These are phyloP conservation scores for Dreissena polymorpha DNA, from an alignment of 1,140 invertebrate genomes.

Conservation along the genomic window DNA sequence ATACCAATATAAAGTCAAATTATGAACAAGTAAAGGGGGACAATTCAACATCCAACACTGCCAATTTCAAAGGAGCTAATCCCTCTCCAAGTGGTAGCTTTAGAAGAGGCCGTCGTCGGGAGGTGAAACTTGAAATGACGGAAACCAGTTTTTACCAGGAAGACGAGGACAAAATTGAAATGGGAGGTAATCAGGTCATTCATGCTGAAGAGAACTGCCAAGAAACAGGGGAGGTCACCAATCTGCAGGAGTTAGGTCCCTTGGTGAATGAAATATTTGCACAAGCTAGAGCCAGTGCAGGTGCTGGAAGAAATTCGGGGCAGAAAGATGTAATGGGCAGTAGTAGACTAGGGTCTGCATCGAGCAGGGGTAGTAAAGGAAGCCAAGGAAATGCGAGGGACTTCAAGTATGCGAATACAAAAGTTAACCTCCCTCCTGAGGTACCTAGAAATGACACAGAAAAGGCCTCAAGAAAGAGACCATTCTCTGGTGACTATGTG, in stretches of 20 bases:
- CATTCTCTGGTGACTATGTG: slow-evolving; percentile 51
- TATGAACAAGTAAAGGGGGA: slow-evolving; percentile 25
- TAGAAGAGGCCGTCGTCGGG: slow-evolving; percentile 44
- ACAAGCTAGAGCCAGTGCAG: slow-evolving; percentile 37
- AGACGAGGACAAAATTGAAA: slow-evolving; percentile 55
- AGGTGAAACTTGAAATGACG: slow-evolving; percentile 54
- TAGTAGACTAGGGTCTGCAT: slow-evolving; percentile 38
- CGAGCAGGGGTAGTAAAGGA: slow-evolving; percentile 39
- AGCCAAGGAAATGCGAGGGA: slow-evolving; percentile 35
- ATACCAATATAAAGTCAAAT: neutral
- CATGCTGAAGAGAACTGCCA: slow-evolving; percentile 41
- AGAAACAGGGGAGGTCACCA: slow-evolving; percentile 43
- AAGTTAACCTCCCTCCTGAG: slow-evolving; percentile 34
- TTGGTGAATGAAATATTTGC: slow-evolving; percentile 53
- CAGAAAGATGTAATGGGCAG: slow-evolving; percentile 34
- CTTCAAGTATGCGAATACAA: slow-evolving; percentile 43
- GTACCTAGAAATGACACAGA: slow-evolving; percentile 23
- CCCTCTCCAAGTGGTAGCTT: slow-evolving; percentile 48
- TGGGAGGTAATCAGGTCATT: slow-evolving; percentile 45
- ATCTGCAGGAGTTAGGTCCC: slow-evolving; percentile 49
- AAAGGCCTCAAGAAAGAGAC: slow-evolving; percentile 20
- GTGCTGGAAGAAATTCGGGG: slow-evolving; percentile 23
- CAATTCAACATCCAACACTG: slow-evolving; percentile 24
- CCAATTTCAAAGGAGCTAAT: slow-evolving; percentile 52
- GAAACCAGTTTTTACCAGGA: slow-evolving; percentile 57